Evolutionary conservation across 2,888 invertebrate species (phyloP).

Genomic region (Leptinotarsa tumamoca): DNA sequence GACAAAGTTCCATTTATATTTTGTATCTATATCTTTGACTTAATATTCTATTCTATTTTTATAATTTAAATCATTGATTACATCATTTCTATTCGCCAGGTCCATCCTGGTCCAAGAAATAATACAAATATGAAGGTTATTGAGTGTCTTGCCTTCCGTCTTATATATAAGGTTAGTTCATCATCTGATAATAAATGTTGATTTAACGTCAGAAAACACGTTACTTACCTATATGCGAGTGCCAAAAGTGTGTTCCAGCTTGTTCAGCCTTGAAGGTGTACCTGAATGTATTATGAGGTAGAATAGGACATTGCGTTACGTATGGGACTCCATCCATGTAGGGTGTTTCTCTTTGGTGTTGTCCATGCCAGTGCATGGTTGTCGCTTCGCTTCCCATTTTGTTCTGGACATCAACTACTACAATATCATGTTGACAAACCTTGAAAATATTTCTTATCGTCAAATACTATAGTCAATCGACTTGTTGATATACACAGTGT

Average conservation of each 20-base stretch:
- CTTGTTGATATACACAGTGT: neutral
- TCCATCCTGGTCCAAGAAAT: too few species aligned
- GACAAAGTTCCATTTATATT: too few species aligned
- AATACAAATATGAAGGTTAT: too few species aligned
- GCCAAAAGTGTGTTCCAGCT: constrained; percentile 91
- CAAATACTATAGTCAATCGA: neutral
- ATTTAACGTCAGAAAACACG: neutral
- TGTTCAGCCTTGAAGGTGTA: constrained; percentile 81
- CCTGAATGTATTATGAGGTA: constrained; percentile 79
- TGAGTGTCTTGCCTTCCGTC: too few species aligned
- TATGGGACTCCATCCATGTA: constrained; percentile 93
- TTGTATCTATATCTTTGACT: too few species aligned
- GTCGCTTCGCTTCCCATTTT: constrained; percentile 83
- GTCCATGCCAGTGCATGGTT: constrained; percentile 93
- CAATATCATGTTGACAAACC: constrained; percentile 88
- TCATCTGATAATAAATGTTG: too few species aligned
- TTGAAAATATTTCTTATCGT: constrained; percentile 57
- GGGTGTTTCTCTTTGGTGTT: constrained; percentile 81
- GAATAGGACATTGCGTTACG: constrained; percentile 87
- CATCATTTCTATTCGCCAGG: too few species aligned
- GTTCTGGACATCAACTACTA: constrained; percentile 87
- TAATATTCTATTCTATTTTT: too few species aligned
- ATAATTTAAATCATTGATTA: too few species aligned
- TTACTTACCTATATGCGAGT: constrained; percentile 74
- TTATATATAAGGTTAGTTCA: too few species aligned